Base-by-base conservation (phyloP, 2,113 vertebrate species). In the Motacilla alba region DNA sequence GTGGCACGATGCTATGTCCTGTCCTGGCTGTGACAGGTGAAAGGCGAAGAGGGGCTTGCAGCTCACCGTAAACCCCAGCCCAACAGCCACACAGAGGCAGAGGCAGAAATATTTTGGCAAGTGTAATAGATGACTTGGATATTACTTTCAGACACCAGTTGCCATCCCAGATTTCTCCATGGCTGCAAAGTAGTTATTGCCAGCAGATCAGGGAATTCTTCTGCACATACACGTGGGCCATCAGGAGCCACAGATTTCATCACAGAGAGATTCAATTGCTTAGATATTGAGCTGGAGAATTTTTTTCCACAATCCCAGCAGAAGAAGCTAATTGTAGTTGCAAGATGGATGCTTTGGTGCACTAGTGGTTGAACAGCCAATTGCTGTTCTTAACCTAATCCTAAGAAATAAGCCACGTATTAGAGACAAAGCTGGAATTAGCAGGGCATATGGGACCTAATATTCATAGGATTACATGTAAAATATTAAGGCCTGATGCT, bases 371-470 rank as follows among this genome's bases (percentile, higher is more conserved):
- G 56, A 91, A 64, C 35, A 64, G 64, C 46, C 93, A 92, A 64
- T 72, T 86, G 73, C 58, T 63, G 26, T 35, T 89, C 62, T 92
- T 78, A 93, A 84, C 58, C 44, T 94, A 92, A 94, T 96, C 95
- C 93, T 84, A 91, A 70, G 55, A 86, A 94, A 92, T 91, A 92
- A 94, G 72, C 73, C 68, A 78, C 0, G 0, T 39, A 73, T 91
- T 83, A 94, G 64, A 90, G 93, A 89, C 89, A 82, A 93, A 91
- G 44, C 33, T 78, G 69, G 86, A 96, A 92, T 92, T 94, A 94
- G 66, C 22, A 56, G 60, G 83, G n/a, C 91, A 94, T 94, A 89
- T 92, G 93, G 77, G 39, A 94, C 66, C 66, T 92, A 92, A 92
- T 56, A 94, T 59, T 92, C 35, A 79, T 47, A 78, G 89, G 91